phyloP scores from a whole-genome alignment of 92 coral and sea anemone genomes.

The Chrysogorgia sp. region DNA sequence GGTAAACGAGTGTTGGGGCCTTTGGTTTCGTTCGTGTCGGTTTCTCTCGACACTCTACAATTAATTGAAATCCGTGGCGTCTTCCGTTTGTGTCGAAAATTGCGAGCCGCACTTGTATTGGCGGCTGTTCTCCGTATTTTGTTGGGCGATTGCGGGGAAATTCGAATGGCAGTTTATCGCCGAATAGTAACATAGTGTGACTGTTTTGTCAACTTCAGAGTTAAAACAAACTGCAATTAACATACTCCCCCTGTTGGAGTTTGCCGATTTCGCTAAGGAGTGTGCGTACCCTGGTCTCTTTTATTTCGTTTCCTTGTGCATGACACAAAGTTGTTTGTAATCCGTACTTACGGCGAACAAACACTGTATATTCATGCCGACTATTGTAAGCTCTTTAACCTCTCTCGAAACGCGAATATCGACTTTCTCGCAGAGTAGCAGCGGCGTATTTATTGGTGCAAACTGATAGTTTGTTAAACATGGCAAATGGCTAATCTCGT shows the following conservation, averaged over 20 bases:
- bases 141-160: background rate
- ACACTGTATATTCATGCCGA: slow-evolving; percentile 25
- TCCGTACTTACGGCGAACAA: slow-evolving; percentile 41
- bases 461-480: background rate
- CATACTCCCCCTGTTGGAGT: slow-evolving; percentile 23
- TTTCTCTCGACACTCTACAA: slow-evolving; percentile 6
- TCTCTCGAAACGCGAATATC: slow-evolving; percentile 3
- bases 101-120: background rate
- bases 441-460: slow-evolving; percentile 49
- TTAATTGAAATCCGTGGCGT: slow-evolving; percentile 16
- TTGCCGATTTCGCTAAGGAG: slow-evolving; percentile 34
- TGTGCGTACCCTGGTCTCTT: background rate
- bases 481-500: background rate
- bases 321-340: slow-evolving; percentile 8
- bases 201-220: slow-evolving; percentile 46
- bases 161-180: background rate
- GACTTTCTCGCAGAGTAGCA: background rate
- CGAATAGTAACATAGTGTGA: slow-evolving; percentile 16
- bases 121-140: slow-evolving; percentile 7
- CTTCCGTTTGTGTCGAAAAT: slow-evolving; percentile 9
- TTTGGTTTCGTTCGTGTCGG: slow-evolving; percentile 31
- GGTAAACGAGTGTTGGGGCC: background rate
- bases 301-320: slow-evolving; percentile 6
- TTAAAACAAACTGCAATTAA: slow-evolving; percentile 49
- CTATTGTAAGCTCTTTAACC: slow-evolving; percentile 41